Evolutionary conservation across 1,140 invertebrate genomes (phyloP), one percentile per base, ranked within the genome.

Genomic region (Laodelphax striatellus): DNA sequence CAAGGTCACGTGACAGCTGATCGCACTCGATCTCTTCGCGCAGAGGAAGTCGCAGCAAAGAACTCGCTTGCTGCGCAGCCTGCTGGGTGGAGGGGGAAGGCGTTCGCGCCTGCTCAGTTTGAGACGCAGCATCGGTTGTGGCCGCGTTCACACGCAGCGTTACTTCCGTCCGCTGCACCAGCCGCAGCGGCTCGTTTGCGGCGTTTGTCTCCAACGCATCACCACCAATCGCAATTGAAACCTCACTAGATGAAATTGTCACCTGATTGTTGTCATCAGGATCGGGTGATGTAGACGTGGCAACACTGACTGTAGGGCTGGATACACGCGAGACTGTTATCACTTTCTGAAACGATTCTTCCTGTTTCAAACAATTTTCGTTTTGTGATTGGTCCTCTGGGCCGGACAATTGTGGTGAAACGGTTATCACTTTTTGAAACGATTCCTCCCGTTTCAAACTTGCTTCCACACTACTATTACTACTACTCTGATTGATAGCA

Each of bases 11-110:
- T 19, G 85, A 86, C 56, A 89, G 75, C 65, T 82, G 76, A 66
- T 92, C 88, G 74, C 86, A 90, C 63, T 90, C 88, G 59, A 90
- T 79, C 72, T 91, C 89, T 68, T 90, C 88, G 54, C 83, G 64
- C 22, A 62, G 61, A 16, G 63, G 66, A 16, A 56, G 61, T 21
- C 66, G 57, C 24, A 53, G 31, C 16, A 41, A 17, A 2, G 58
- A 19, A 4, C 28, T 52, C 3, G 58, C 5, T 5, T 58, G 52
- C 10, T 61, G 56, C 0, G 63, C 53, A 11, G 65, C 34, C n/a
- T n/a, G n/a, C n/a, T n/a, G n/a, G 13, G 66, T 57, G 1, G 55
- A 52, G 46, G 64, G 57, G 22, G 66, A 34, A 16, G 66, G 65
- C 9, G 65, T 63, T 17, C 59, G 57, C 38, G 34, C 34, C 6